Percentiles rank a stretch among this genome's conserved stretches.
These are phyloP conservation scores for Epinotia bilunana DNA, from an alignment of 2,888 invertebrate species.

Conservation along the genomic window DNA sequence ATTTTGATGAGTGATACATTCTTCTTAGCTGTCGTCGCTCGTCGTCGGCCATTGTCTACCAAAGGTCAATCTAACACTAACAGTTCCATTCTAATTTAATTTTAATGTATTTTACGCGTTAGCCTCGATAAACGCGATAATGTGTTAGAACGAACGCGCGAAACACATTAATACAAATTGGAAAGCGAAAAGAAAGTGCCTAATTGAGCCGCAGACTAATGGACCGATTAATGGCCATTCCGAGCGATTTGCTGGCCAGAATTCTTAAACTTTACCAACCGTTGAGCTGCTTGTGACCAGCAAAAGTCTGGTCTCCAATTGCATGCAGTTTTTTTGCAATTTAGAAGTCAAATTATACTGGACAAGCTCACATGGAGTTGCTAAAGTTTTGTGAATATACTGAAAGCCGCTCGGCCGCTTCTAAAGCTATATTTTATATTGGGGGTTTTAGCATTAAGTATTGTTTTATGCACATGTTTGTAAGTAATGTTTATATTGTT, in stretches of 20 bases:
- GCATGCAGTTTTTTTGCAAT: neutral
- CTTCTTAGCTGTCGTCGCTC: conserved; percentile 38
- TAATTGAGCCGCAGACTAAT: conserved; percentile 45
- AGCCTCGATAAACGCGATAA: neutral
- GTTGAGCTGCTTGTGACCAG: neutral
- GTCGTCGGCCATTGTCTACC: conserved; percentile 46
- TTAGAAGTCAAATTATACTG: neutral
- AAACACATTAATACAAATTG: neutral
- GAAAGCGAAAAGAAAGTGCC: neutral
- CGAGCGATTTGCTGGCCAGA: conserved; percentile 46
- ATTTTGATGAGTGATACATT: conserved; percentile 50
- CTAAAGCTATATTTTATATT: conserved; percentile 16
- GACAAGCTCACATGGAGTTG: neutral
- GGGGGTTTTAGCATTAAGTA: conserved; percentile 7
- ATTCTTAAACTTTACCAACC: neutral
- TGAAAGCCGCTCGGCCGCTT: conserved; percentile 14
- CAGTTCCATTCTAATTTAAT: neutral
- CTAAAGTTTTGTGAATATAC: neutral
- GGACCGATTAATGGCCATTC: conserved; percentile 51
- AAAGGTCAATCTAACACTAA: neutral
- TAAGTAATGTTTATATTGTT: no score
- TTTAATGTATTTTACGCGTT: neutral
- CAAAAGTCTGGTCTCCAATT: neutral
- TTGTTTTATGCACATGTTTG: neutral
- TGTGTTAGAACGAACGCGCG: neutral